These are phyloP conservation scores for Xenopus tropicalis DNA, from an alignment of 2,113 vertebrate species.

Conservation along the genomic window UCB_Xtro_10.0 CM004449.2:29075501-29076000, in stretches of 20 bases:
- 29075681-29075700: constrained; percentile 14
- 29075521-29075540: no score
- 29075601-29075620: not conserved
- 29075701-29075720: constrained; percentile 32
- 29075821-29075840: constrained; percentile 31
- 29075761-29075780: not conserved
- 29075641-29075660: constrained; percentile 36
- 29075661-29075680: constrained; percentile 41
- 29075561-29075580: no score
- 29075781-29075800: constrained; percentile 10
- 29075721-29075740: not conserved
- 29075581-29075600: no score
- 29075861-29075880: constrained; percentile 29
- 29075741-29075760: constrained; percentile 1
- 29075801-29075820: constrained; percentile 26
- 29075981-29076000: constrained; percentile 18
- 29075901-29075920: constrained; percentile 16
- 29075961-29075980: constrained; percentile 15
- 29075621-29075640: constrained; percentile 21
- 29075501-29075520: no score
- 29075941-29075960: constrained; percentile 36
- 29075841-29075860: constrained; percentile 27
- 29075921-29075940: constrained; percentile 24
- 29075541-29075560: no score
- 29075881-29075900: not conserved